Percentiles rank a stretch among this genome's conserved stretches.
Evolutionary conservation across 2,113 vertebrate species (phyloP).

Genomic region (Elanoides forficatus): DNA sequence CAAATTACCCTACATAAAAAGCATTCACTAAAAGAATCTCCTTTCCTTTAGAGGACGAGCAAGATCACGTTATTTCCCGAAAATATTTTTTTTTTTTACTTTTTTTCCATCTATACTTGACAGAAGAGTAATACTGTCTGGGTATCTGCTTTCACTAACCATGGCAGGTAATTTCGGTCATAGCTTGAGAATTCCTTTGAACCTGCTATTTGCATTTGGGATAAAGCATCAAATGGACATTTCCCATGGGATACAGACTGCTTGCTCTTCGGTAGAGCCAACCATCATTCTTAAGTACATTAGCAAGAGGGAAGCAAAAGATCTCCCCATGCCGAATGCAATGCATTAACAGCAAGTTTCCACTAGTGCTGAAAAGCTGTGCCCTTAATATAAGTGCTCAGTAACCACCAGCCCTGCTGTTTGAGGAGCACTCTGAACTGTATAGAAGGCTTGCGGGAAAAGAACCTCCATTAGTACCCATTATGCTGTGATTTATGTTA

Average conservation of each 20-base stretch:
- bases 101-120: neutral
- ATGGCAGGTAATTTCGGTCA: neutral
- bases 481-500: slow-evolving; percentile 27
- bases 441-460: slow-evolving; percentile 27
- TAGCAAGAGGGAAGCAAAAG: neutral
- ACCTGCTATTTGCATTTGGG: slow-evolving; percentile 31
- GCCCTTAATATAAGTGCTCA: slow-evolving; percentile 62
- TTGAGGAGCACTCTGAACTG: slow-evolving; percentile 1
- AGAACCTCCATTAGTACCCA: slow-evolving; percentile 4
- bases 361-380: slow-evolving; percentile 13
- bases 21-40: neutral
- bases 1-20: neutral
- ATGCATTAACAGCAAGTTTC: slow-evolving; percentile 25
- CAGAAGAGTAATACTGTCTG: neutral
- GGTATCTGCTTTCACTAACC: neutral
- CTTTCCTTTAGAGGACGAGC: neutral
- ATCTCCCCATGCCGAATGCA: neutral
- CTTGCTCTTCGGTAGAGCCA: neutral
- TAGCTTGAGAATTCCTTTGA: neutral
- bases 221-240: neutral
- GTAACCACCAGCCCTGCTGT: slow-evolving; percentile 17
- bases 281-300: neutral
- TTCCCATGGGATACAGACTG: neutral
- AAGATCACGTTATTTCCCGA: slow-evolving; percentile 1
- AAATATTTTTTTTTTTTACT: neutral